Percentiles rank a stretch among this genome's conserved stretches.
phyloP scores from a whole-genome alignment of 35 echinoderm and acorn worm genomes.

The Acanthaster planci region DNA sequence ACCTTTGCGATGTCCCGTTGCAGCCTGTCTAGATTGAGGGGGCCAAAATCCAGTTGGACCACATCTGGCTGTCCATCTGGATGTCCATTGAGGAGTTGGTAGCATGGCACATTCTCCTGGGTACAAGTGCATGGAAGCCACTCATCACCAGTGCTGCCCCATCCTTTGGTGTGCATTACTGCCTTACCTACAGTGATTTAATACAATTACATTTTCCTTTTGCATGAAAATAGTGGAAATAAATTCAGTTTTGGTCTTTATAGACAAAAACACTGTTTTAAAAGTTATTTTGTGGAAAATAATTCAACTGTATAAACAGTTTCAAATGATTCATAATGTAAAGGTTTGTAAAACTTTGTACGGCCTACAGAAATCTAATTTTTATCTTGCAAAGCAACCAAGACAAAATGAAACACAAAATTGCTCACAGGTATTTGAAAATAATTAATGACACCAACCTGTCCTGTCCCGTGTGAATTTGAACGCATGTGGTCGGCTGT shows the following conservation, averaged over 20 bases:
- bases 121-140: neutral
- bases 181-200: too few species aligned
- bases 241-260: neutral
- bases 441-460: neutral
- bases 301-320: neutral
- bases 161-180: neutral
- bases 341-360: too few species aligned
- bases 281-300: neutral
- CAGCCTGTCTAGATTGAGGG: neutral
- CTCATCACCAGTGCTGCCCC: neutral
- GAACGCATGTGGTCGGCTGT: slow-evolving; percentile 46
- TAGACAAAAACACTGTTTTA: neutral
- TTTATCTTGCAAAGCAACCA: neutral
- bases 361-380: neutral
- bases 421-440: neutral
- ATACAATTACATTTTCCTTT: too few species aligned
- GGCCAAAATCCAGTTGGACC: neutral
- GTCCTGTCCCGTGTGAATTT: slow-evolving; percentile 18
- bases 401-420: neutral
- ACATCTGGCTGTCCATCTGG: neutral
- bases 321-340: neutral
- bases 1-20: neutral
- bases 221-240: neutral
- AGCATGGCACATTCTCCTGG: neutral
- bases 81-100: neutral